Conservation (phyloP, 2,888 invertebrate genomes). For the Heliconius erato region DNA sequence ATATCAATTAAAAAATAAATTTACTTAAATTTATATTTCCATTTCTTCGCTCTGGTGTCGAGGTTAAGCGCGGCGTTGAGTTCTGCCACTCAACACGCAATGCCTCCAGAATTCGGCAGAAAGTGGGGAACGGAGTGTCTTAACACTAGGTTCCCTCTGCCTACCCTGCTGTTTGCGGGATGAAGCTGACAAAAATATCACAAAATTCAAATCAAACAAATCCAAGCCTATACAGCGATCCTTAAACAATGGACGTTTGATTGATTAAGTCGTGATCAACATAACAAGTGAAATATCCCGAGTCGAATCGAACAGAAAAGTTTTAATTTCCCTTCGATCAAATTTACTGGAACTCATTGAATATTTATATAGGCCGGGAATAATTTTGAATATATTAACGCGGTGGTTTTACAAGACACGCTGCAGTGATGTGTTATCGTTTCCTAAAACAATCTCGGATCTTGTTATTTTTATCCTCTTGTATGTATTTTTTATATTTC, state of each 20-base stretch:
- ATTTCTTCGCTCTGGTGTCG: no score
- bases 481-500: no score
- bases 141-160: no score
- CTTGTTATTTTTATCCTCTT: neutral
- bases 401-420: constrained; percentile 32
- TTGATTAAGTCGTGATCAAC: constrained; percentile 51
- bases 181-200: neutral
- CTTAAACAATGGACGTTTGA: constrained; percentile 49
- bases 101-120: no score
- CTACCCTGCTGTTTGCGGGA: no score
- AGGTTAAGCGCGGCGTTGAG: no score
- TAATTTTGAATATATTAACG: constrained; percentile 48
- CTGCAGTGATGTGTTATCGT: constrained; percentile 24
- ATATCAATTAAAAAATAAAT: no score
- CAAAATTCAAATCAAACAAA: constrained; percentile 39
- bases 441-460: neutral
- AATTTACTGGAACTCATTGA: constrained; percentile 49
- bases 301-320: constrained; percentile 50
- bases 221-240: constrained; percentile 37
- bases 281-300: constrained; percentile 48
- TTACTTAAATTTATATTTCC: neutral
- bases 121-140: no score
- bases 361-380: constrained; percentile 50
- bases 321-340: constrained; percentile 52
- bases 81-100: no score